Percentiles rank a stretch among this genome's conserved stretches.
phyloP scores from a whole-genome alignment of 2,113 vertebrate genomes.

The Miniopterus natalensis region DNA sequence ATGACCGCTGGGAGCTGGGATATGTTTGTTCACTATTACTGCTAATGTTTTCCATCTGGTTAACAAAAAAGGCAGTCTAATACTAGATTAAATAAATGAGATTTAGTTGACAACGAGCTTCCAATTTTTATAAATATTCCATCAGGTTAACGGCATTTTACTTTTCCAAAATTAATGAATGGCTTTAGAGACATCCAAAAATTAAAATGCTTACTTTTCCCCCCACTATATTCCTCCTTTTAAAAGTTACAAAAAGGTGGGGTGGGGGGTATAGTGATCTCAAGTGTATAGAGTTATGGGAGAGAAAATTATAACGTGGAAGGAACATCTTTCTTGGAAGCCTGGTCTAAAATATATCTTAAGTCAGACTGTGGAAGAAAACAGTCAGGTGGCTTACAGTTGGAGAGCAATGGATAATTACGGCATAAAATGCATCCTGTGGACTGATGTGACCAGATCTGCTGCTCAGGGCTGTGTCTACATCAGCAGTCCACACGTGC shows the following conservation, averaged over 20 bases:
- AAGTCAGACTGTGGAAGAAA: neutral
- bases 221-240: neutral
- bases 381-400: neutral
- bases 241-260: neutral
- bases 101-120: slow-evolving; percentile 70
- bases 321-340: neutral
- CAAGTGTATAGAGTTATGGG: neutral
- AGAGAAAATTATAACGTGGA: neutral
- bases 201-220: slow-evolving; percentile 42
- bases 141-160: slow-evolving; percentile 65
- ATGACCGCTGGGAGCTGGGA: slow-evolving; percentile 80
- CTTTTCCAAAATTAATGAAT: slow-evolving; percentile 66
- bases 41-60: slow-evolving; percentile 84
- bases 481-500: neutral
- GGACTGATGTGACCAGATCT: neutral
- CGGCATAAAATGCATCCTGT: neutral
- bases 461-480: neutral
- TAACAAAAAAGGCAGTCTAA: slow-evolving; percentile 66
- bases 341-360: neutral
- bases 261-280: neutral
- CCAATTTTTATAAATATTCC: slow-evolving; percentile 77
- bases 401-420: neutral
- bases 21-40: slow-evolving; percentile 79
- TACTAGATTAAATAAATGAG: slow-evolving; percentile 81
- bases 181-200: slow-evolving; percentile 20